Conservation (phyloP, 2,113 vertebrate species). For the Cisticola juncidis region DNA sequence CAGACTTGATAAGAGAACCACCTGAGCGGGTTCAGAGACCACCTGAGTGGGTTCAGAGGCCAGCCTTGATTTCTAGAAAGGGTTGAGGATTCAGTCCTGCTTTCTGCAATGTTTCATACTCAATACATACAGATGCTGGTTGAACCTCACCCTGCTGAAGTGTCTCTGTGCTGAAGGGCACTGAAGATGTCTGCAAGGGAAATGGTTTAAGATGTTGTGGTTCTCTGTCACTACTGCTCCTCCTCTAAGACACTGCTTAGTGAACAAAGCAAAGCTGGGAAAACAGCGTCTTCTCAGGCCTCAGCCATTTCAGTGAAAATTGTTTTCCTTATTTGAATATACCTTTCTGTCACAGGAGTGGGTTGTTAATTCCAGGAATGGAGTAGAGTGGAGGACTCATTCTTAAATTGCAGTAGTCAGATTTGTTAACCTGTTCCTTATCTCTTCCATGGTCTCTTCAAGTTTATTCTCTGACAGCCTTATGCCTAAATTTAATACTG, state of each 20-base stretch:
- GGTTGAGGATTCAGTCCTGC: not conserved
- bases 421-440: not conserved
- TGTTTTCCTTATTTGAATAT: not conserved
- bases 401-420: not conserved
- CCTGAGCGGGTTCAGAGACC: not conserved
- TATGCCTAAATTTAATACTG: not conserved
- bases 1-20: not conserved
- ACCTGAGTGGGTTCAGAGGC: not conserved
- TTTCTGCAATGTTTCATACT: not conserved
- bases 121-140: rapidly evolving
- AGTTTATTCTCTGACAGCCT: not conserved
- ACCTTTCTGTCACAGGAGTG: not conserved
- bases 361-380: not conserved
- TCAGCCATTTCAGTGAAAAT: not conserved
- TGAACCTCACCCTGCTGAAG: not conserved
- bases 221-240: not conserved
- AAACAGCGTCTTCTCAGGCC: not conserved
- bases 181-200: not conserved
- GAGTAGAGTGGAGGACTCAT: not conserved
- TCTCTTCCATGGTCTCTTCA: not conserved
- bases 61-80: not conserved
- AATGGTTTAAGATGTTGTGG: not conserved
- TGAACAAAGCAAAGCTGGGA: not conserved
- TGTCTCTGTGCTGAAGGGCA: not conserved
- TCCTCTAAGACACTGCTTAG: not conserved